phyloP scores from a whole-genome alignment of 2,888 invertebrate species.

The Sinohyriopsis cumingii region DNA sequence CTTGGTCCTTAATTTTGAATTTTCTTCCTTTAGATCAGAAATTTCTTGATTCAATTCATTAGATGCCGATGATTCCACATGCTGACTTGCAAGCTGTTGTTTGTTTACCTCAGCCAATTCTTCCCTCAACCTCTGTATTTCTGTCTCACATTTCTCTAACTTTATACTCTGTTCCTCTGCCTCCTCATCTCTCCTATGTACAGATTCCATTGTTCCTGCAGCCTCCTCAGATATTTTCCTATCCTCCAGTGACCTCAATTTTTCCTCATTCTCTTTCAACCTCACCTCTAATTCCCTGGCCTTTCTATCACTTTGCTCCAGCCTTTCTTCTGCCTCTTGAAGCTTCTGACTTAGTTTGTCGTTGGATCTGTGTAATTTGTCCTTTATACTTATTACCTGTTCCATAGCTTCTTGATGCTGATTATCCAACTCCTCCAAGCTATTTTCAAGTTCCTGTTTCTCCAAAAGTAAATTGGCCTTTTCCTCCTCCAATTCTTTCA shows the following conservation, averaged over 20 bases:
- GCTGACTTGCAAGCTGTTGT: slow-evolving; percentile 29
- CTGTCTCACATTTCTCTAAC: slow-evolving; percentile 16
- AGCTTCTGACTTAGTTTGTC: slow-evolving; percentile 14
- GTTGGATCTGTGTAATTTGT: slow-evolving; percentile 40
- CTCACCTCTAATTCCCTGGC: background rate
- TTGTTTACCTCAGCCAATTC: slow-evolving; percentile 24
- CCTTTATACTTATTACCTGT: slow-evolving; percentile 53
- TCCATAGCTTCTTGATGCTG: slow-evolving; percentile 80
- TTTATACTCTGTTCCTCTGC: slow-evolving; percentile 27
- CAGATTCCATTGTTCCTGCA: background rate
- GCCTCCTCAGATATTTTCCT: background rate
- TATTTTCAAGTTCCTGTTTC: slow-evolving; percentile 74
- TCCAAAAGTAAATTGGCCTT: slow-evolving; percentile 44
- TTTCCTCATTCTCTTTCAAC: background rate
- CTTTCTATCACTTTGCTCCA: slow-evolving; percentile 3
- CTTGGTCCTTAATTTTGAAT: slow-evolving; percentile 24
- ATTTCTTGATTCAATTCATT: slow-evolving; percentile 42
- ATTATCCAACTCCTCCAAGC: slow-evolving; percentile 82
- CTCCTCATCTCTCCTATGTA: slow-evolving; percentile 8
- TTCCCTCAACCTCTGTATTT: slow-evolving; percentile 18
- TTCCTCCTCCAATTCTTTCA: slow-evolving; percentile 35
- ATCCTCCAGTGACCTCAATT: background rate
- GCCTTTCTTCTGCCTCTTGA: slow-evolving; percentile 23
- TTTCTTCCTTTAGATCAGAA: slow-evolving; percentile 40
- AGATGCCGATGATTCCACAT: slow-evolving; percentile 32